phyloP scores from a whole-genome alignment of 2,113 vertebrate genomes.

The Mesembrinibis cayennensis region DNA sequence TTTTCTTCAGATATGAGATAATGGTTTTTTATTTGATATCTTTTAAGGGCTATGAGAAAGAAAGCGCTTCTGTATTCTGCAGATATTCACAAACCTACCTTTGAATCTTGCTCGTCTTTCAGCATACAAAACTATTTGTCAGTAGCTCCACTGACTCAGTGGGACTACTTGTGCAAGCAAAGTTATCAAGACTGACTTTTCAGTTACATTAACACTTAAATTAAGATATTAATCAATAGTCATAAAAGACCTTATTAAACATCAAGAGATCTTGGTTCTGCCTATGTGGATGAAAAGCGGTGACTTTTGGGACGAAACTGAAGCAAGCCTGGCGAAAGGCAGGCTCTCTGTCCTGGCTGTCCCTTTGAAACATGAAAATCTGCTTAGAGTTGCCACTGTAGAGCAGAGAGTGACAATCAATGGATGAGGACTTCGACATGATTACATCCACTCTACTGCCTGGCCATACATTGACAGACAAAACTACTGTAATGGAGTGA shows the following conservation, averaged over 20 bases:
- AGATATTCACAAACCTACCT: background rate
- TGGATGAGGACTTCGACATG: slow-evolving; percentile 42
- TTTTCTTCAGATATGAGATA: background rate
- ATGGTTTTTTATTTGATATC: background rate
- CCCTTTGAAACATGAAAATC: slow-evolving; percentile 18
- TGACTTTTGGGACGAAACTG: background rate
- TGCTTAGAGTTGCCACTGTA: slow-evolving; percentile 36
- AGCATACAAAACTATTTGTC: background rate
- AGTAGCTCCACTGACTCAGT: background rate
- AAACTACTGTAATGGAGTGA: slow-evolving; percentile 62
- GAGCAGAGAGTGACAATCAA: slow-evolving; percentile 51
- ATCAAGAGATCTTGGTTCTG: background rate
- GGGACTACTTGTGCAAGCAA: background rate
- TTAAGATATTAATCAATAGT: background rate
- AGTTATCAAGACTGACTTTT: background rate
- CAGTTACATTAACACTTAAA: background rate
- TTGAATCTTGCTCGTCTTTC: background rate
- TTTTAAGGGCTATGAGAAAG: background rate
- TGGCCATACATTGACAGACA: slow-evolving; percentile 54
- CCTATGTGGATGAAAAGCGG: background rate
- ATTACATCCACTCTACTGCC: slow-evolving; percentile 63
- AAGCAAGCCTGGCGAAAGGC: background rate
- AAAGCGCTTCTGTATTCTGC: background rate
- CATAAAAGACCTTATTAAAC: background rate
- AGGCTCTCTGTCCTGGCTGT: background rate